Percentiles rank a stretch among this genome's conserved stretches.
phyloP scores from a whole-genome alignment of 1,140 invertebrate genomes.

The Drosophila triauraria region DNA sequence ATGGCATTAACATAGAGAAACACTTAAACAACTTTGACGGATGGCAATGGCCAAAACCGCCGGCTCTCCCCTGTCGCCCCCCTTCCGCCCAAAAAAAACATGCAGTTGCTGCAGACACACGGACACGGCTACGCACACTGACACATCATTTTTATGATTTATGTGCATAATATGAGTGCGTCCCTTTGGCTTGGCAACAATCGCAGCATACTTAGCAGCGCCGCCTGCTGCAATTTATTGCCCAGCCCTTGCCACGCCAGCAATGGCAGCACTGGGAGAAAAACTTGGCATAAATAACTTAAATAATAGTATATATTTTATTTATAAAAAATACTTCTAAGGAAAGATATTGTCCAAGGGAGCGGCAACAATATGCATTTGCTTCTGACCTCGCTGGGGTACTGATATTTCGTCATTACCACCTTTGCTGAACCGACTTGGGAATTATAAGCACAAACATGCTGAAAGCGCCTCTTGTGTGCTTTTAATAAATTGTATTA shows the following conservation, averaged over 20 bases:
- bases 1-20: constrained; percentile 74
- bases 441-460: too few species aligned
- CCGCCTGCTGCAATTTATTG: constrained; percentile 68
- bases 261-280: not conserved
- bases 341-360: too few species aligned
- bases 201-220: constrained; percentile 57
- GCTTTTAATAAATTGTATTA: too few species aligned
- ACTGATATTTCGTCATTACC: too few species aligned
- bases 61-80: not conserved
- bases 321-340: too few species aligned
- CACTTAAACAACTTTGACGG: constrained; percentile 79
- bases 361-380: too few species aligned
- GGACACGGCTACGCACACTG: not conserved
- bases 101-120: constrained; percentile 47
- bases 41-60: constrained; percentile 56
- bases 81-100: constrained; percentile 8
- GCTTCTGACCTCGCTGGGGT: too few species aligned
- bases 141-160: constrained; percentile 62
- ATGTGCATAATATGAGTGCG: constrained; percentile 53
- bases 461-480: too few species aligned
- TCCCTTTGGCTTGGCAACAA: constrained; percentile 40
- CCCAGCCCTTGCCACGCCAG: constrained; percentile 1
- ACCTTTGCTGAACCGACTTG: too few species aligned
- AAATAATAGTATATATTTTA: too few species aligned
- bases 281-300: too few species aligned